A percentile compares a stretch with the other conserved stretches of the same genome.
These are phyloP conservation scores for Dicrostonyx torquatus DNA, from an alignment of 2,797 vertebrate genomes.

Conservation along the genomic window DNA sequence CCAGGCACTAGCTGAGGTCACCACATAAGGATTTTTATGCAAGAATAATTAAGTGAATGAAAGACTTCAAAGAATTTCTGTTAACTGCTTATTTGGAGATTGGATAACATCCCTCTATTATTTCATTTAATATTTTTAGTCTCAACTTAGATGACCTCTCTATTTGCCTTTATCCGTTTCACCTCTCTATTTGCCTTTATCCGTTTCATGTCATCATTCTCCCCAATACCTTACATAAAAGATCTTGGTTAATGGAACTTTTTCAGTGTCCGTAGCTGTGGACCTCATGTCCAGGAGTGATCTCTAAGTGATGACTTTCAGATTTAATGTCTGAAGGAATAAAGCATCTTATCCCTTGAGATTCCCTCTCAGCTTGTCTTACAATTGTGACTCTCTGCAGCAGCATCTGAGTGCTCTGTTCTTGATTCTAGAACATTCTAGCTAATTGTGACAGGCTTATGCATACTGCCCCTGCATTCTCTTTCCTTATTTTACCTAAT, in stretches of 20 bases:
- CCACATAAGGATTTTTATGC: not conserved
- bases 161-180: not conserved
- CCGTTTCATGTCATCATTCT: not conserved
- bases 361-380: not conserved
- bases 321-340: not conserved
- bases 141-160: not conserved
- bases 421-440: not conserved
- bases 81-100: not conserved
- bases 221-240: not conserved
- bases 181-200: not conserved
- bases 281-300: not conserved
- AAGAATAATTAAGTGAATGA: not conserved
- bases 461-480: not conserved
- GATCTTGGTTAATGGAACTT: not conserved
- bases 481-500: slow-evolving; percentile 5
- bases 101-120: not conserved
- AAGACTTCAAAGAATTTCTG: not conserved
- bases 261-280: not conserved
- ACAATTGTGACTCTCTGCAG: not conserved
- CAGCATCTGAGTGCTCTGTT: not conserved
- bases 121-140: slow-evolving; percentile 24
- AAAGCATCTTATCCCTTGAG: not conserved
- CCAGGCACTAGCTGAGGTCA: not conserved
- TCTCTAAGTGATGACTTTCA: not conserved
- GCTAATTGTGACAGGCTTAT: not conserved